Evolutionary conservation across 2,888 invertebrate genomes (phyloP).

Genomic region (Rhaphigaster nebulosa): DNA sequence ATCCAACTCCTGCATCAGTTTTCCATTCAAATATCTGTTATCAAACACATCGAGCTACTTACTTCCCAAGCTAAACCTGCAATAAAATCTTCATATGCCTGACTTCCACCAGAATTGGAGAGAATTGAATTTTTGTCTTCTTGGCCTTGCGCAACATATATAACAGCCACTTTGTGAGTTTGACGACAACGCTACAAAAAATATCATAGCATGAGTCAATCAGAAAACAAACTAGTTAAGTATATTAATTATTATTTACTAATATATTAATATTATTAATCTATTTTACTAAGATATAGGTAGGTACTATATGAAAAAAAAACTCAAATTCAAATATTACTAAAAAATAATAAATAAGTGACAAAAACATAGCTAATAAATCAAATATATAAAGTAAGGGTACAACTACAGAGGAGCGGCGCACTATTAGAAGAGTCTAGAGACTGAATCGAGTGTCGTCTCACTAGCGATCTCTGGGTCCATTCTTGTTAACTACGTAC

Average conservation of each 20-base stretch:
- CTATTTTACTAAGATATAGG: not conserved
- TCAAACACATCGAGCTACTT: constrained; percentile 52
- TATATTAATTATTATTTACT: too few species aligned
- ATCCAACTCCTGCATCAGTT: not conserved
- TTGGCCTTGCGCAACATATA: constrained; percentile 97
- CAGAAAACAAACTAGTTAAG: not conserved
- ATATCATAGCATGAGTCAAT: not conserved
- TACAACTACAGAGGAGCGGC: too few species aligned
- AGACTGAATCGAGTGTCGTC: too few species aligned
- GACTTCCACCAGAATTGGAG: constrained; percentile 91
- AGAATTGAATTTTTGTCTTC: constrained; percentile 96
- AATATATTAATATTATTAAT: too few species aligned
- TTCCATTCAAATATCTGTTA: too few species aligned
- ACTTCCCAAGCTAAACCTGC: constrained; percentile 81
- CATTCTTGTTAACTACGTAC: too few species aligned
- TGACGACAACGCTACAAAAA: constrained; percentile 80
- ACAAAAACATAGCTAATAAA: too few species aligned
- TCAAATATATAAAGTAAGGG: too few species aligned
- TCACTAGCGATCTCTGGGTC: too few species aligned
- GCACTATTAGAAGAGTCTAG: too few species aligned
- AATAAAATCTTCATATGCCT: constrained; percentile 91
- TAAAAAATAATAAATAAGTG: too few species aligned
- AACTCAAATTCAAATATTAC: too few species aligned
- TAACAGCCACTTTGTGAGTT: constrained; percentile 96
- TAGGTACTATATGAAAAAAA: not conserved